Base-by-base conservation (phyloP, 2,888 invertebrate genomes). In the Lasioglossum malachurum region DNA sequence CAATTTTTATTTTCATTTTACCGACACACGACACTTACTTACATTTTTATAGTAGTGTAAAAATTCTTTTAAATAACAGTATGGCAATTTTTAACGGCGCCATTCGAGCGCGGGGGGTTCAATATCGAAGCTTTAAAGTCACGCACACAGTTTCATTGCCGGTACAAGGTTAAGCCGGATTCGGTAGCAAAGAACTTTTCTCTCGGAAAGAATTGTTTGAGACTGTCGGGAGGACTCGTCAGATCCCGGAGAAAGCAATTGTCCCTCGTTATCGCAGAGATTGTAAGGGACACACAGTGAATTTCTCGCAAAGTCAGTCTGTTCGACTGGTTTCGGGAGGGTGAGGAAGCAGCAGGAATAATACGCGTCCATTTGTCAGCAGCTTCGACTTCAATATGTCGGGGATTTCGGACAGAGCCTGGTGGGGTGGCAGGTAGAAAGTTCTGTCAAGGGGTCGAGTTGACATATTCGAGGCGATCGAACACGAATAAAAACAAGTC, bases 281-380 rank as follows among this genome's bases (percentile, higher is more conserved):
- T 69, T 69, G 69, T 38, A 69, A 38, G 23, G 27, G 31, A 31
- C 46, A 27, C 46, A n/a, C 49, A 49, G 46, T 31, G 27, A 31
- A 46, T 73, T 73, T 27, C 27, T 46, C 46, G 19, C 19, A 19
- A 27, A 60, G 41, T 38, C 57, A 16, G n/a, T 57, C 14, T 75
- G 10, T n/a, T n/a, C 38, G n/a, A 19, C 14, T 27, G 14, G 27
- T 3, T 3, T 75, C 60, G 19, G 2, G 27, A 75, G 75, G 60
- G 75, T 23, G 49, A 49, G 57, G 10, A 27, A 57, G 23, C 38
- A 41, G 38, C 23, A n/a, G 31, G 38, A n/a, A 35, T 75, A 79
- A 82, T 79, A 73, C 75, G 53, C 78, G 49, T 46, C 78, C 57
- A 82, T 79, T 79, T 75, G 86, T 79, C 82, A 72, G 27, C 57